phyloP scores from a whole-genome alignment of 2,113 vertebrate species.

The Panurus biarmicus region DNA sequence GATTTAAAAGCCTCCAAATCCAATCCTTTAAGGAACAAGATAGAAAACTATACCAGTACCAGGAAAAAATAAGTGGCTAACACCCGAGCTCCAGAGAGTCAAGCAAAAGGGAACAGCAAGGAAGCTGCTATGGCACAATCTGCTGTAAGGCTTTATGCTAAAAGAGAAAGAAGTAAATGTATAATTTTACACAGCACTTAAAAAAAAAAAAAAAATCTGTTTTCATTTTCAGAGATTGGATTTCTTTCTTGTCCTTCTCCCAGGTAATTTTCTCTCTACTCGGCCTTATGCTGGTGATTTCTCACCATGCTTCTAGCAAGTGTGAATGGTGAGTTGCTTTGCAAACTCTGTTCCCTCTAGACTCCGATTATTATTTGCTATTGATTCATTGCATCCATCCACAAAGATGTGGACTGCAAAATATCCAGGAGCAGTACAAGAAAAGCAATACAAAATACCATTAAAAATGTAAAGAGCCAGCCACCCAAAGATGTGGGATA shows the following conservation, averaged over 20 bases:
- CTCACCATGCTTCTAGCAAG: slow-evolving; percentile 1
- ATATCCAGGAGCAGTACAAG: slow-evolving; percentile 53
- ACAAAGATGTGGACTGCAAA: slow-evolving; percentile 19
- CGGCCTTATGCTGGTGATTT: slow-evolving; percentile 15
- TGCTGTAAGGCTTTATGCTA: slow-evolving; percentile 9
- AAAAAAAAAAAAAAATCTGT: slow-evolving; percentile 59
- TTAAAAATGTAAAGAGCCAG: slow-evolving; percentile 58
- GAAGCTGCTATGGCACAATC: slow-evolving; percentile 2
- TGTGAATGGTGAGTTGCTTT: slow-evolving; percentile 28
- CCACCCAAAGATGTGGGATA: background rate
- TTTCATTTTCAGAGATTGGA: slow-evolving; percentile 65
- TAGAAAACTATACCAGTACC: background rate
- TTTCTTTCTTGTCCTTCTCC: slow-evolving; percentile 54
- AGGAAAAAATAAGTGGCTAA: slow-evolving; percentile 15
- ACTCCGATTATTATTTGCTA: slow-evolving; percentile 50
- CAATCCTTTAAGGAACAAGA: slow-evolving; percentile 15
- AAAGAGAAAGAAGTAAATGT: slow-evolving; percentile 56
- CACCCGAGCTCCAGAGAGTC: slow-evolving; percentile 2
- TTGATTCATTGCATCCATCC: slow-evolving; percentile 60
- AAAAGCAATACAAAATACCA: slow-evolving; percentile 49
- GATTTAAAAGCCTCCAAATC: slow-evolving; percentile 39
- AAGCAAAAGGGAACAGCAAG: background rate
- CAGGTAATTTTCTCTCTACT: slow-evolving; percentile 28
- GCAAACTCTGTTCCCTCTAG: slow-evolving; percentile 36
- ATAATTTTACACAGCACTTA: slow-evolving; percentile 61